These are phyloP conservation scores for Epinotia demarniana DNA, from an alignment of 2,888 invertebrate species.

Conservation along the genomic window DNA sequence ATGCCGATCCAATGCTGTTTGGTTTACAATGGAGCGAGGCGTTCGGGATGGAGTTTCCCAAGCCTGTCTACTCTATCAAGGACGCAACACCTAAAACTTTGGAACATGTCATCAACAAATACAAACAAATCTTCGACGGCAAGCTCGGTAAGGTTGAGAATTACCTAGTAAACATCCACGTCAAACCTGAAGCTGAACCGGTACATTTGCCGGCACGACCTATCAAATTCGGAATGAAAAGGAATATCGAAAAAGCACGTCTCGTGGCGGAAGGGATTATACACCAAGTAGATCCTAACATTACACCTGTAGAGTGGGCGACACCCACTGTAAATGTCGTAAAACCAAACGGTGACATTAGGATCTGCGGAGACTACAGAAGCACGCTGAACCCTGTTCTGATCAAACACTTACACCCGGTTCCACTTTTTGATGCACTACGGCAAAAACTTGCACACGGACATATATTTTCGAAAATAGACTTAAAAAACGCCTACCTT, in stretches of 20 bases:
- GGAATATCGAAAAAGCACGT: slow-evolving; percentile 33
- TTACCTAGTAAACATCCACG: slow-evolving; percentile 27
- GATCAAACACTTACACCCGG: slow-evolving; percentile 35
- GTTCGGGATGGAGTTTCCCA: slow-evolving; percentile 40
- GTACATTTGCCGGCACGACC: slow-evolving; percentile 14
- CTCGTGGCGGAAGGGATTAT: slow-evolving; percentile 13
- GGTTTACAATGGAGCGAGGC: slow-evolving; percentile 41
- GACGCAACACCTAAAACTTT: background rate
- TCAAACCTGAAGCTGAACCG: slow-evolving; percentile 7
- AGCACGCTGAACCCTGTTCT: slow-evolving; percentile 36
- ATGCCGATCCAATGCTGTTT: slow-evolving; percentile 40
- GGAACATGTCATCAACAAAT: slow-evolving; percentile 20
- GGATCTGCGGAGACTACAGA: slow-evolving; percentile 37
- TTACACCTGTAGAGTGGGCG: slow-evolving; percentile 25
- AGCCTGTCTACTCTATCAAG: slow-evolving; percentile 37
- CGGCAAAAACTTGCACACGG: slow-evolving; percentile 29
- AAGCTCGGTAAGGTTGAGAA: slow-evolving; percentile 36
- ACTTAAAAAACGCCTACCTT: slow-evolving; percentile 20
- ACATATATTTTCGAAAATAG: slow-evolving; percentile 21
- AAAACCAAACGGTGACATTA: slow-evolving; percentile 28
- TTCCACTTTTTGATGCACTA: slow-evolving; percentile 45
- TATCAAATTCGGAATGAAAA: slow-evolving; percentile 29
- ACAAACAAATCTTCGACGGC: slow-evolving; percentile 29
- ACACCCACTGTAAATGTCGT: slow-evolving; percentile 26
- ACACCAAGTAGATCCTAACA: slow-evolving; percentile 15